A percentile compares a stretch with the other conserved stretches of the same genome.
Evolutionary conservation across 2,113 vertebrate species (phyloP).

Genomic region (Carettochelys insculpta): DNA sequence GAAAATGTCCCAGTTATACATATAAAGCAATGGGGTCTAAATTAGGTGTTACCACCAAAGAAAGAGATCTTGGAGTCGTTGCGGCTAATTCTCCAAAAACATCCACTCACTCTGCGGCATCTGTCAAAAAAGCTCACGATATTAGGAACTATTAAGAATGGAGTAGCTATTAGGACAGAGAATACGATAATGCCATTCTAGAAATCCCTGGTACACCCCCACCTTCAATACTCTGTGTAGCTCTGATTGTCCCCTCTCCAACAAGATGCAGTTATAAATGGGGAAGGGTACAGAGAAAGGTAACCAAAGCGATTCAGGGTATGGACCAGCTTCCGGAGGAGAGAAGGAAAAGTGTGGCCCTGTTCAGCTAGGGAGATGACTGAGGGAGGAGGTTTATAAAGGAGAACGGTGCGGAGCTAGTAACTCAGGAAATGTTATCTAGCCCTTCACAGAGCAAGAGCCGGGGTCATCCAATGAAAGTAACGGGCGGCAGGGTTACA

Average conservation of each 20-base stretch:
- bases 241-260: neutral
- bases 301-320: neutral
- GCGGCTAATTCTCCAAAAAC: neutral
- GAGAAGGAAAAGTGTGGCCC: neutral
- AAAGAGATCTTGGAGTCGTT: neutral
- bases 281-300: neutral
- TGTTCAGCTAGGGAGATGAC: no score
- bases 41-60: neutral
- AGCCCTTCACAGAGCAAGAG: neutral
- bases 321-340: neutral
- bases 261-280: neutral
- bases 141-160: neutral
- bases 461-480: neutral
- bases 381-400: neutral
- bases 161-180: neutral
- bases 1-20: neutral
- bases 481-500: neutral
- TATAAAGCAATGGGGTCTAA: neutral
- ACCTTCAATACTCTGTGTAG: neutral
- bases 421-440: neutral
- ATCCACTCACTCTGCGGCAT: neutral
- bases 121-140: neutral
- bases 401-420: neutral
- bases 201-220: neutral
- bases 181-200: neutral